Base-by-base conservation (phyloP, 2,888 invertebrate species). In the Machimus atricapillus region DNA sequence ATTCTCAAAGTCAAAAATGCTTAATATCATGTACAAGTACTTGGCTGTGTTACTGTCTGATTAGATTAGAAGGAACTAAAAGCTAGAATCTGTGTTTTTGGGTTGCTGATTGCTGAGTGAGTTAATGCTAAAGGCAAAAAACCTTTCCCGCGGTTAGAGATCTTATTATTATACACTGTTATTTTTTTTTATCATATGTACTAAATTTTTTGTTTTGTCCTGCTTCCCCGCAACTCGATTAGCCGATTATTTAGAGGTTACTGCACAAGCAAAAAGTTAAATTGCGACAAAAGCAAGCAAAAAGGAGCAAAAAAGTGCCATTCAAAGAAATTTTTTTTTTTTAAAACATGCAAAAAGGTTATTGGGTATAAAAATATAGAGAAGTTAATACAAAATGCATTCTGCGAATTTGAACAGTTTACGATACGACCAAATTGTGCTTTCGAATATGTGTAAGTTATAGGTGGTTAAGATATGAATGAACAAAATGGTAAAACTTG, bases 171-270 rank as follows among this genome's bases (percentile, higher is more conserved):
- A 23, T 66, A 23, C 23, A 66, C 34, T 34, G 7, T 34, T 66
- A 66, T 12, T 23, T 12, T 66, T 23, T 66, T 40, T 1, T 12
- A 31, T 31, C 31, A 31, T 40, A n/a, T n/a, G n/a, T n/a, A 40
- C 19, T 66, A 46, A 79, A 46, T 82, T 58, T 82, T 56, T 16
- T 56, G 23, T 46, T 74, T 87, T 87, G 87, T 88, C 88, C 88
- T 88, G 88, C 88, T 88, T 88, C 88, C 88, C 87, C 87, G 88
- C 88, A 88, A 87, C 77, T 74, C 37, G 77, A 77, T 77, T 81
- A 86, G 88, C 87, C 86, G 88, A 88, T 88, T 40, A 52, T 79
- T 73, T 37, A n/a, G 86, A 81, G 19, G 19, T 66, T 66, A 56
- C 76, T 74, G 43, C 73, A 74, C 34, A 85, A 52, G 52, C 43